A percentile compares a stretch with the other conserved stretches of the same genome.
Evolutionary conservation across 2,797 vertebrate genomes (phyloP).

Genomic region (Spatula clypeata): DNA sequence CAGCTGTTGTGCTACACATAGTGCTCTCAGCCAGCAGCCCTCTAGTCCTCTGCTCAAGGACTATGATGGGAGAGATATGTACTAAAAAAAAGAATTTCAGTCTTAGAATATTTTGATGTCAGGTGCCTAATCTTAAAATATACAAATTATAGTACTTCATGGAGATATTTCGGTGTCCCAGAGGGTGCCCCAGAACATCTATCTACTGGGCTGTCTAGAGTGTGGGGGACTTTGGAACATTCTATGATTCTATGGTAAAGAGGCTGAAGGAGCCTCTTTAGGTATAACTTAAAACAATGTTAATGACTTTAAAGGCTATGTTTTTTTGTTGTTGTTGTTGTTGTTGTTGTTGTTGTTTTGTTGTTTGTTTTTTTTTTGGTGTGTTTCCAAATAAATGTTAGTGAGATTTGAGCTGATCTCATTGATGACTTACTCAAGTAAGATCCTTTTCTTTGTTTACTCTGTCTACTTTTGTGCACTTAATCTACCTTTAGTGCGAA

Average conservation of each 20-base stretch:
- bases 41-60: not conserved
- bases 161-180: not conserved
- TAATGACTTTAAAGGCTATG: not conserved
- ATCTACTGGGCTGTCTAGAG: not conserved
- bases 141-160: not conserved
- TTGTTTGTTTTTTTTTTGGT: not conserved
- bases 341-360: rapidly evolving
- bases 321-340: rapidly evolving
- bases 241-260: not conserved
- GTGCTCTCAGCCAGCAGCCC: not conserved
- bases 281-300: not conserved
- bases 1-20: not conserved
- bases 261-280: not conserved
- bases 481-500: not conserved
- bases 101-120: not conserved
- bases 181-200: not conserved
- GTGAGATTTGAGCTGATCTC: not conserved
- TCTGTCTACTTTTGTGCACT: not conserved
- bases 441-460: not conserved
- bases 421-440: not conserved
- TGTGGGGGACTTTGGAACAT: not conserved
- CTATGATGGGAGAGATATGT: not conserved
- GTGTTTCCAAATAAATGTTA: not conserved
- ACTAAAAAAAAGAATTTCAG: not conserved
- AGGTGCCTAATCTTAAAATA: not conserved